A percentile compares a stretch with the other conserved stretches of the same genome.
These are phyloP conservation scores for Rhynchophorus ferrugineus DNA, from an alignment of 1,140 invertebrate genomes.

Conservation along the genomic window DNA sequence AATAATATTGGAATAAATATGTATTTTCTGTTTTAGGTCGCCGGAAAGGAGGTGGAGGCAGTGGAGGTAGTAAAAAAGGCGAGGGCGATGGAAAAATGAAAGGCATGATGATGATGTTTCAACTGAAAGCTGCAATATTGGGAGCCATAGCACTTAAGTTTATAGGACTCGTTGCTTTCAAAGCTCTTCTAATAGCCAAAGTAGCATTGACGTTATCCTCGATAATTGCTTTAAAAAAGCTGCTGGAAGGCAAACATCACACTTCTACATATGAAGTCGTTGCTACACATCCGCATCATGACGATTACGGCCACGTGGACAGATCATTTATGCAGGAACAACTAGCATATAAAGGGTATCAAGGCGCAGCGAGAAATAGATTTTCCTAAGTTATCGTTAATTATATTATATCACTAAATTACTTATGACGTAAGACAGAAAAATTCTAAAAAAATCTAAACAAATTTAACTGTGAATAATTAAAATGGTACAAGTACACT, in stretches of 20 bases:
- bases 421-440: too few species aligned
- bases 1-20: too few species aligned
- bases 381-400: too few species aligned
- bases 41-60: slow-evolving; percentile 17
- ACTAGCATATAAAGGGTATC: slow-evolving; percentile 52
- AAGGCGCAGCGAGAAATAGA: slow-evolving; percentile 13
- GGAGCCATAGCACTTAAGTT: slow-evolving; percentile 68
- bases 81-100: slow-evolving; percentile 55
- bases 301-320: slow-evolving; percentile 47
- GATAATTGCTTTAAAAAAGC: slow-evolving; percentile 71
- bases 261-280: slow-evolving; percentile 63
- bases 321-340: slow-evolving; percentile 36
- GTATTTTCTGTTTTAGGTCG: too few species aligned
- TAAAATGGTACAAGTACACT: too few species aligned
- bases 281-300: slow-evolving; percentile 58
- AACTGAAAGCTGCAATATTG: slow-evolving; percentile 69
- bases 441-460: too few species aligned
- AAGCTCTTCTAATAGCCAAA: slow-evolving; percentile 74
- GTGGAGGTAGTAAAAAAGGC: slow-evolving; percentile 32
- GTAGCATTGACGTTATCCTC: slow-evolving; percentile 66
- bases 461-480: too few species aligned
- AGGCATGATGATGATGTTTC: slow-evolving; percentile 64
- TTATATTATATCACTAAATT: too few species aligned
- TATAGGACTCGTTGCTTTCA: slow-evolving; percentile 72
- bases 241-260: slow-evolving; percentile 59